Evolutionary conservation across 2,797 vertebrate species (phyloP), one percentile per base, ranked within the genome.

Genomic region (Sebastes reedi): DNA sequence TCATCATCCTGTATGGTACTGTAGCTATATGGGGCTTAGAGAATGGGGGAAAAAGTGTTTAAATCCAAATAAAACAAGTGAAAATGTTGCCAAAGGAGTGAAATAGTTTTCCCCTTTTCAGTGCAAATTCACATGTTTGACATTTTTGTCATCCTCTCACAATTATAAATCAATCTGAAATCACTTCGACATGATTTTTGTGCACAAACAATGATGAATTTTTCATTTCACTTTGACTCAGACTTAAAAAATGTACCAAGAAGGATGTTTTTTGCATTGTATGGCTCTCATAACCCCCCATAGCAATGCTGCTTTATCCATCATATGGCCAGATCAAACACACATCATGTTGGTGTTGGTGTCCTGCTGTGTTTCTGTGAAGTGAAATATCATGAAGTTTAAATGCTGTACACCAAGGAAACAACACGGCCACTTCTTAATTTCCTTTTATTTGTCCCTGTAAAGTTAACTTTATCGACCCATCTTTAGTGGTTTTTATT

Each of bases 1-100:
- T 77, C 60, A 84, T 85, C 61, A 69, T 74, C 72, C 75, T 69
- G n/a, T 73, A 82, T 52, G 29, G 32, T 24, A 18, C 64, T 66
- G 42, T 8, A 56, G 67, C 69, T 85, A 62, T 84, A 69, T n/a
- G 22, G 67, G 62, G 42, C 52, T 76, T 30, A 77, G 69, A 77
- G n/a, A 22, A 16, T 27, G 24, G 30, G 59, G 29, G 25, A 29
- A 32, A 18, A 74, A 32, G 22, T 30, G 66, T 25, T 60, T 27
- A 68, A 85, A 81, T 68, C n/a, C 10, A 42, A 7, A 61, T 70
- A 62, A 85, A 85, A 72, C 27, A 52, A 54, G 27, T 39, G 29
- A 66, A 83, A 66, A 79, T 46, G 46, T 67, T 67, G n/a, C 14
- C 27, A 71, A 52, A 67, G 18, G n/a, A 64, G 18, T 16, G 29